These are phyloP conservation scores for Pharmacophagus antenor DNA, from an alignment of 2,888 invertebrate genomes.

Conservation along the genomic window DNA sequence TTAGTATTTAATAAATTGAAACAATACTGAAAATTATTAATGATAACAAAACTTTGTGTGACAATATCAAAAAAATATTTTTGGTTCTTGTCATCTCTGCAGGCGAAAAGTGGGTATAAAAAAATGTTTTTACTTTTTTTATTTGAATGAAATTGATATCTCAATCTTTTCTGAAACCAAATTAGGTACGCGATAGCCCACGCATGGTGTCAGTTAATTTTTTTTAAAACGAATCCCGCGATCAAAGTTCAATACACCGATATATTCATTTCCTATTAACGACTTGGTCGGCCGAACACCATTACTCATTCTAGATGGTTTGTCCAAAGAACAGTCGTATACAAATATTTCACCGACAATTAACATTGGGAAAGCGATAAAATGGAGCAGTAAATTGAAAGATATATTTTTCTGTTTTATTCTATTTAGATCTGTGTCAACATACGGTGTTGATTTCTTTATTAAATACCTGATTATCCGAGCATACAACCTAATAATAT, in stretches of 20 bases:
- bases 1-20: background rate
- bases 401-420: background rate
- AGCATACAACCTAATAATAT: too few relatives aligned
- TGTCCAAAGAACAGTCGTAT: conserved; percentile 33
- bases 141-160: conserved; percentile 22
- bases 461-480: too few relatives aligned
- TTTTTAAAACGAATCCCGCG: conserved; percentile 20
- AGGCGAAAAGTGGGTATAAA: conserved; percentile 26
- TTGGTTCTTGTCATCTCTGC: conserved; percentile 4
- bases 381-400: conserved; percentile 17
- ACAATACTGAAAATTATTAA: background rate
- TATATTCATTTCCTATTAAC: conserved; percentile 46
- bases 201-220: conserved; percentile 20
- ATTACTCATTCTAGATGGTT: conserved; percentile 48
- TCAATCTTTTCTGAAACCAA: conserved; percentile 22
- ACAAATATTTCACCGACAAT: conserved; percentile 35
- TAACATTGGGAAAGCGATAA: conserved; percentile 30
- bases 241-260: conserved; percentile 44
- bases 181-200: conserved; percentile 10
- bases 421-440: background rate
- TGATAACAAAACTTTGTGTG: background rate
- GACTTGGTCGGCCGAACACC: conserved; percentile 39
- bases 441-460: too few relatives aligned
- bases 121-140: conserved; percentile 12
- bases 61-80: background rate